A percentile compares a stretch with the other conserved stretches of the same genome.
These are phyloP conservation scores for Kradibia gibbosae DNA, from an alignment of 1,140 invertebrate genomes.

Conservation along the genomic window DNA sequence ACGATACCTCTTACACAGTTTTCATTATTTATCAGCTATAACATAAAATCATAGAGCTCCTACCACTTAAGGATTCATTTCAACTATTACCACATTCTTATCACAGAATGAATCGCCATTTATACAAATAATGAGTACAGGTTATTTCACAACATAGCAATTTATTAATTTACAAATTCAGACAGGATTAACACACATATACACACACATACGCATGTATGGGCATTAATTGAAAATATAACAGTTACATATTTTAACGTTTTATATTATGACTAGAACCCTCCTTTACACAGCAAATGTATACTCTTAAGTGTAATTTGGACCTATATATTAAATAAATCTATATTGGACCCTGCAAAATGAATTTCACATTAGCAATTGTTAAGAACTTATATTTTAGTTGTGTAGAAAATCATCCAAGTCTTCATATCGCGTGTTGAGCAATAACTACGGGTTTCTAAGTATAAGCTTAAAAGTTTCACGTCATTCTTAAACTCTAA, in stretches of 20 bases:
- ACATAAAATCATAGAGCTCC: no score
- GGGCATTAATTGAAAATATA: no score
- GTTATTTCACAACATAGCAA: no score
- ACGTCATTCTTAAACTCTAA: neutral
- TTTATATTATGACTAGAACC: no score
- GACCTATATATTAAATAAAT: neutral
- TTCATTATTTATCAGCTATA: neutral
- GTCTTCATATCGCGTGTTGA: neutral
- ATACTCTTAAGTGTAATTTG: neutral
- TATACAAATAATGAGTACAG: no score
- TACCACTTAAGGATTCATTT: no score
- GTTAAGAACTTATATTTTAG: neutral
- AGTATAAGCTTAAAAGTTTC: neutral
- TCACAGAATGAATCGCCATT: no score
- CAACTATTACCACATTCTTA: no score
- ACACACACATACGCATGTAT: no score
- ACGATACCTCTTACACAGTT: neutral
- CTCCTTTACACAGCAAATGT: neutral
- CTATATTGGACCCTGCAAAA: neutral
- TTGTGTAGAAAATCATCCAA: neutral
- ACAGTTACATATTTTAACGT: no score
- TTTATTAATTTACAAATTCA: no score
- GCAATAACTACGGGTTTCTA: neutral
- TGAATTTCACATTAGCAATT: neutral
- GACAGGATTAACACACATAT: no score